Evolutionary conservation across 2,113 vertebrate species (phyloP).

Genomic region (Chaenogobius annularis): DNA sequence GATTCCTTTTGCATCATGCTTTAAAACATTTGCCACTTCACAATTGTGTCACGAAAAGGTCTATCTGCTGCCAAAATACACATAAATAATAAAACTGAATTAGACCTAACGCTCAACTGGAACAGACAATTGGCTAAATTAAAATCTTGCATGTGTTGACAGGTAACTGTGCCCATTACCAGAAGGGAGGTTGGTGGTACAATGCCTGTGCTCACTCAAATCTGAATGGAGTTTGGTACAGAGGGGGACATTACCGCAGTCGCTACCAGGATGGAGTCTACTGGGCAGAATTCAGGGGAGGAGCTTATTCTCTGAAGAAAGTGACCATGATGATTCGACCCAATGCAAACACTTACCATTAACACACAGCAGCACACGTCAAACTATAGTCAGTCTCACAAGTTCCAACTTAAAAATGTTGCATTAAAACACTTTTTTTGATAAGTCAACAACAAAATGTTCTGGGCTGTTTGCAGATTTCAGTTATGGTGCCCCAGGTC

Average conservation of each 20-base stretch:
- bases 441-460: no score
- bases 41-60: background rate
- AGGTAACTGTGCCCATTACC: slow-evolving; percentile 95
- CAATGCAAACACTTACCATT: slow-evolving; percentile 89
- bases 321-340: slow-evolving; percentile 95
- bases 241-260: slow-evolving; percentile 90
- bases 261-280: slow-evolving; percentile 91
- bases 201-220: slow-evolving; percentile 93
- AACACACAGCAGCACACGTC: slow-evolving; percentile 14
- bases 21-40: no score
- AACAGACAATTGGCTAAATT: background rate
- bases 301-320: slow-evolving; percentile 90
- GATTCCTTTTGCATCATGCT: no score
- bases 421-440: no score
- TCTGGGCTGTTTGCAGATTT: no score
- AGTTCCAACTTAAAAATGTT: background rate
- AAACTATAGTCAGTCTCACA: background rate
- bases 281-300: slow-evolving; percentile 93
- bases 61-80: background rate
- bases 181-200: slow-evolving; percentile 96
- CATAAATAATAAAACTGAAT: background rate
- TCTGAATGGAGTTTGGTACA: slow-evolving; percentile 92
- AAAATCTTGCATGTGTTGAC: slow-evolving; percentile 11
- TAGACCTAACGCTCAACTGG: background rate
- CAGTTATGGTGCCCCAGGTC: no score